Evolutionary conservation across 1,140 invertebrate species (phyloP), one percentile per base, ranked within the genome.

Genomic region (Scaptomyza graminum): DNA sequence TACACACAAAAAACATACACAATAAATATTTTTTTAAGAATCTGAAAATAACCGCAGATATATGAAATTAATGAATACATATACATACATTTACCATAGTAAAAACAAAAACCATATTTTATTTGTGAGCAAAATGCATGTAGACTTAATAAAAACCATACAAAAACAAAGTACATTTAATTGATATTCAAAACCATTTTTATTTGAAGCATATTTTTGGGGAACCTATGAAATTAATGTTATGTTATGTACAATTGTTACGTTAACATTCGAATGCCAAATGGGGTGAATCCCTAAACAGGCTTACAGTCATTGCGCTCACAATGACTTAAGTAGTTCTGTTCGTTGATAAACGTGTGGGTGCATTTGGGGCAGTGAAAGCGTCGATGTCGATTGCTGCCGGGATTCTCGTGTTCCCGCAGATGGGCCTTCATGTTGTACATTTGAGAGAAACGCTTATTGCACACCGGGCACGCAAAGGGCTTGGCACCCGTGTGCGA

Each of bases 401-500:
- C 83, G 0, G 83, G 83, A 50, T 78, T 88, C 51, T 88, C 83
- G 39, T 88, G 83, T 49, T 88, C 83, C 3, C 83, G 72, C 31
- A 79, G 55, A 59, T 89, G 84, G 1, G 84, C 80, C 46, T 89
- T 89, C 84, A 89, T 89, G 57, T 89, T 89, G 91, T 97, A 96
- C 16, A 96, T 96, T 91, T 97, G 97, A 11, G 96, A 96, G 91
- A 97, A 97, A 0, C 95, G 95, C n/a, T 96, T 95, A 34, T 93
- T 92, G 81, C 96, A 97, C 0, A 95, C 92, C 1, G 94, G 92
- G 79, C 96, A 97, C 81, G 95, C 94, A 63, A 94, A 96, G 0
- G 96, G 96, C 9, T 96, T 92, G 91, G 97, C 96, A 16, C 96
- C 96, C 0, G 96, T 97, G 91, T 97, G 96, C 0, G 84, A 89